Evolutionary conservation across 2,797 vertebrate genomes (phyloP), one percentile per base, ranked within the genome.

Genomic region (Phrynocephalus vlangalii): DNA sequence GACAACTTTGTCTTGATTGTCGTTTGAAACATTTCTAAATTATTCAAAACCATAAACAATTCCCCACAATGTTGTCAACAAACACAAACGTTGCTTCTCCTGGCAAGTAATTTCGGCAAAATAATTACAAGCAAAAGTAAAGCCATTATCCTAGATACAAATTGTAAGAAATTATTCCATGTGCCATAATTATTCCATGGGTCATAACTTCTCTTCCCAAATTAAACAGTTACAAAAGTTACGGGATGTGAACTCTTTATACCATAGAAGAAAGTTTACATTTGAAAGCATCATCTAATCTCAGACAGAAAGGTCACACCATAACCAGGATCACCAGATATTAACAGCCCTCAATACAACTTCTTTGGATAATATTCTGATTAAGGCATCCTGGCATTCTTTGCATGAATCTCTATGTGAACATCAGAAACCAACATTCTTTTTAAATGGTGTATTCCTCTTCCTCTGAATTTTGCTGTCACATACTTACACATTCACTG

Each of bases 301-400:
- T 66, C 79, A 20, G 8, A 10, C 16, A 66, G 60, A 15, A 15
- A 52, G 28, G 20, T 48, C 44, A 82, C 20, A 80, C 24, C 44
- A 63, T n/a, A 18, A n/a, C 16, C 28, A 71, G 26, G 3, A 38
- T 82, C 24, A 80, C 1, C 24, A 75, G 15, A 16, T 68, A 2
- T 24, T 76, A n/a, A n/a, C n/a, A 82, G 5, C 8, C 26, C 20
- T 24, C 30, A 50, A n/a, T 50, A 24, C 73, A 83, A 82, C 66
- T 33, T 26, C 38, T n/a, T 75, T 44, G 33, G 48, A n/a, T 60
- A 70, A 5, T 28, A 76, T 56, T 76, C 33, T 56, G 60, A 70
- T 44, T 66, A 84, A 50, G n/a, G n/a, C 9, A 33, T 22, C 48
- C 5, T 72, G 73, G 83, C 87, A 84, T 20, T 85, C 85, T 80